Conservation (phyloP, 2,888 invertebrate species). For the Marronus borbonicus region DNA sequence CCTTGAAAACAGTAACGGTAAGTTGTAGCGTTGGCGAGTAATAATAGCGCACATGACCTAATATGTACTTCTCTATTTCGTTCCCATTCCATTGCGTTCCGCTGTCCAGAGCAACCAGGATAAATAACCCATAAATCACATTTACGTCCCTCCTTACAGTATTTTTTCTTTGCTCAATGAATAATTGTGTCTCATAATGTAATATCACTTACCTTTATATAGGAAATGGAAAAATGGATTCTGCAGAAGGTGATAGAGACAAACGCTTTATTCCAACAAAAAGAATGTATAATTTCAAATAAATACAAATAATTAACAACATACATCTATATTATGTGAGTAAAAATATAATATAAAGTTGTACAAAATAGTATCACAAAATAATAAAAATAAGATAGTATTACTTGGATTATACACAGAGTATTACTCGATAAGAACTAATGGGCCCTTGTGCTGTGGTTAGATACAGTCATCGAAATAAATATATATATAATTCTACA, state of each 20-base stretch:
- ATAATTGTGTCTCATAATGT: no score
- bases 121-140: no score
- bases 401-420: background rate
- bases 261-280: conserved; percentile 17
- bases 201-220: no score
- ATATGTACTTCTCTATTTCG: no score
- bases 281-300: conserved; percentile 20
- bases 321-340: conserved; percentile 16
- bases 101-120: no score
- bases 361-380: conserved; percentile 32
- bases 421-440: conserved; percentile 6
- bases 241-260: background rate
- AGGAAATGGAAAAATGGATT: background rate
- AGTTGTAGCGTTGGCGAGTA: no score
- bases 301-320: conserved; percentile 23
- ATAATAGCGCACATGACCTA: no score
- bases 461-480: conserved; percentile 11
- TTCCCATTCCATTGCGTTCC: no score
- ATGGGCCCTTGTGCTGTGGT: conserved; percentile 7
- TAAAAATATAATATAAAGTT: conserved; percentile 11
- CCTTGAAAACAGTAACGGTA: no score
- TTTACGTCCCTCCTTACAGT: no score
- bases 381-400: conserved; percentile 4
- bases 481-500: conserved; percentile 18
- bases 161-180: no score